Base-by-base conservation (phyloP, 2,113 vertebrate genomes). In the Strix uralensis region DNA sequence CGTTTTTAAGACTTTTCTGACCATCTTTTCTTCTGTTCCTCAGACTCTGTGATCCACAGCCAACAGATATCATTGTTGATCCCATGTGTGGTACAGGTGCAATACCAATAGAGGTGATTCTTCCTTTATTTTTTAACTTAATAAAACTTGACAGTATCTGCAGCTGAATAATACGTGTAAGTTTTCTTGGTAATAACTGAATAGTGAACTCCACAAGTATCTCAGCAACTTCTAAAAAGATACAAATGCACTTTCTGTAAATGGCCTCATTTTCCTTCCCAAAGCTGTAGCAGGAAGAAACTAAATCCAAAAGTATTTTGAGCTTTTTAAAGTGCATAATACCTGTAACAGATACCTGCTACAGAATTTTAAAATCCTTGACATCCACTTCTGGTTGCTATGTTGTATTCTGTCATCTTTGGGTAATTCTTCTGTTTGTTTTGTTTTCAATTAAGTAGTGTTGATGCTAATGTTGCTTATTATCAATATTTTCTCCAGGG, bases 21-120 rank as follows among this genome's bases (percentile, higher is more conserved):
- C 61, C 13, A 1, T 92, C 11, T 90, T 81, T 82, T 96, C 59
- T 86, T 85, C 95, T 94, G 78, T 95, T 88, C 61, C 71, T 36
- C 94, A 99, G 99, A 86, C 98, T 99, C 92, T 99, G 99, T 95
- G 98, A 99, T 95, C 99, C 99, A 70, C 98, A 99, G 84, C 96
- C 98, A 8, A 98, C 99, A 3, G 99, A 99, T 84, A 96, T 99
- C 84, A 98, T 99, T 82, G 96, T 99, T 55, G 99, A 99, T 97
- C 99, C 99, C 27, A 99, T 99, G 99, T 99, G 99, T 96, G 99
- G 99, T 62, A 99, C 99, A 22, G 99, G 99, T 93, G 99, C 99
- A 4, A 99, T 99, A 97, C 99, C 99, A 40, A 98, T 99, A 95
- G 99, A 99, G 99, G 99, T 99, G 97, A 97, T 92, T 87, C 49